Evolutionary conservation across 2,797 vertebrate species (phyloP).

Genomic region (Megaceryle alcyon): DNA sequence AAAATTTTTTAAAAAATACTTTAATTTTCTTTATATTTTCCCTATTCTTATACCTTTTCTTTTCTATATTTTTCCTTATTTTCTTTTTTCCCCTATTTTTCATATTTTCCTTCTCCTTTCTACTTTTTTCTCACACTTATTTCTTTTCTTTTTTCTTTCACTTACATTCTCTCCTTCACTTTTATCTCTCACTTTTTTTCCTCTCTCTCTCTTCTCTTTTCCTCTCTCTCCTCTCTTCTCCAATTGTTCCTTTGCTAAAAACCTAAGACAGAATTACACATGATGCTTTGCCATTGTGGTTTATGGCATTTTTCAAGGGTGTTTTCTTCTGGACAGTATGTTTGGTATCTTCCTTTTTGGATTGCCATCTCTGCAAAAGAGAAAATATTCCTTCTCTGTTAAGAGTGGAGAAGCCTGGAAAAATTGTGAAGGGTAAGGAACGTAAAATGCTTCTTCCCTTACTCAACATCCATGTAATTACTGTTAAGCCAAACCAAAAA

Average conservation of each 20-base stretch:
- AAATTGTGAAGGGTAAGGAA: constrained; percentile 69
- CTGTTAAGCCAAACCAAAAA: constrained; percentile 79
- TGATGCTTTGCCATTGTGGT: neutral
- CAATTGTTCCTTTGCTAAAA: constrained; percentile 29
- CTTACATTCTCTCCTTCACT: no score
- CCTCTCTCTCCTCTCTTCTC: neutral
- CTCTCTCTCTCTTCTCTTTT: no score
- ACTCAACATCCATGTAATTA: constrained; percentile 79
- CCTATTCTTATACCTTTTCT: no score
- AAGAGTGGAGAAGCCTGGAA: constrained; percentile 69
- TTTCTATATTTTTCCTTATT: no score
- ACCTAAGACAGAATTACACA: constrained; percentile 35
- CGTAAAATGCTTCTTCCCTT: constrained; percentile 64
- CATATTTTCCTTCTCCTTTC: no score
- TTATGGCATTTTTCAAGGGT: constrained; percentile 29
- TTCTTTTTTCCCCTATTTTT: no score
- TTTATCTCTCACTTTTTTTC: no score
- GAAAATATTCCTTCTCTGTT: constrained; percentile 57
- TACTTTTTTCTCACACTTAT: no score
- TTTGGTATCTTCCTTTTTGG: constrained; percentile 50
- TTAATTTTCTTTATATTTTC: neutral
- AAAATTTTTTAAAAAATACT: neutral
- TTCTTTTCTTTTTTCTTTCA: no score
- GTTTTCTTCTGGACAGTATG: constrained; percentile 61
- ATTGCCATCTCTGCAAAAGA: neutral